Conservation (phyloP, 2,113 vertebrate species). For the Cebidichthys violaceus region DNA sequence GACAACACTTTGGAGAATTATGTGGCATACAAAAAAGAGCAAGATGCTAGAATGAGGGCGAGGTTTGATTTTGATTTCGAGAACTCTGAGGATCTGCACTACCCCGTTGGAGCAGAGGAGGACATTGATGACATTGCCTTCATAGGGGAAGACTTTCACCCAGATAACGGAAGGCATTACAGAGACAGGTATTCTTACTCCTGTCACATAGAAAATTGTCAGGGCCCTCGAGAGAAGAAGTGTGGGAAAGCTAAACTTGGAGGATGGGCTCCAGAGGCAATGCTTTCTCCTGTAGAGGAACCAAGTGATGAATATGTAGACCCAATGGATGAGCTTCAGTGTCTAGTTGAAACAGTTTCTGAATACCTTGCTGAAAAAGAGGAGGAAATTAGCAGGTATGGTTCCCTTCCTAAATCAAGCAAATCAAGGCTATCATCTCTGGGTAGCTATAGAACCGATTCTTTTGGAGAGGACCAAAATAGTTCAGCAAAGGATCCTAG, state of each 20-base stretch:
- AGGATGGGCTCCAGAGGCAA: slow-evolving; percentile 76
- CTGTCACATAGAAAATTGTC: slow-evolving; percentile 68
- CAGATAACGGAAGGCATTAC: slow-evolving; percentile 54
- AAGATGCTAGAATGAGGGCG: slow-evolving; percentile 51
- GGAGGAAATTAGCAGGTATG: slow-evolving; percentile 94
- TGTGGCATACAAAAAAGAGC: slow-evolving; percentile 76
- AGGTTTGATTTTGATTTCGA: slow-evolving; percentile 85
- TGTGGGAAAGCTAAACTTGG: slow-evolving; percentile 70
- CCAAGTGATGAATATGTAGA: slow-evolving; percentile 89
- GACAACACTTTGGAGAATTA: slow-evolving; percentile 78
- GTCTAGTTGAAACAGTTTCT: slow-evolving; percentile 95
- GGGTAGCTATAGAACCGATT: slow-evolving; percentile 75
- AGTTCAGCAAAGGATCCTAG: slow-evolving; percentile 62
- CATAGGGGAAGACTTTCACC: slow-evolving; percentile 60
- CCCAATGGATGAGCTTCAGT: slow-evolving; percentile 94
- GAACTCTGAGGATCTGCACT: slow-evolving; percentile 82
- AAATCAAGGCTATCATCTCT: slow-evolving; percentile 79
- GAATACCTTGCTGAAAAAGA: slow-evolving; percentile 98
- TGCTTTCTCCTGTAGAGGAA: slow-evolving; percentile 87
- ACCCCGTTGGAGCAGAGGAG: slow-evolving; percentile 81
- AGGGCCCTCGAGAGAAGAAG: slow-evolving; percentile 73
- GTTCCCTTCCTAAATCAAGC: slow-evolving; percentile 85
- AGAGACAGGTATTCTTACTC: slow-evolving; percentile 56
- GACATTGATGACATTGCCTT: slow-evolving; percentile 81
- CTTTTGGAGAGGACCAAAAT: slow-evolving; percentile 76